phyloP scores from a whole-genome alignment of 1,140 invertebrate species.

The Caenorhabditis remanei region DNA sequence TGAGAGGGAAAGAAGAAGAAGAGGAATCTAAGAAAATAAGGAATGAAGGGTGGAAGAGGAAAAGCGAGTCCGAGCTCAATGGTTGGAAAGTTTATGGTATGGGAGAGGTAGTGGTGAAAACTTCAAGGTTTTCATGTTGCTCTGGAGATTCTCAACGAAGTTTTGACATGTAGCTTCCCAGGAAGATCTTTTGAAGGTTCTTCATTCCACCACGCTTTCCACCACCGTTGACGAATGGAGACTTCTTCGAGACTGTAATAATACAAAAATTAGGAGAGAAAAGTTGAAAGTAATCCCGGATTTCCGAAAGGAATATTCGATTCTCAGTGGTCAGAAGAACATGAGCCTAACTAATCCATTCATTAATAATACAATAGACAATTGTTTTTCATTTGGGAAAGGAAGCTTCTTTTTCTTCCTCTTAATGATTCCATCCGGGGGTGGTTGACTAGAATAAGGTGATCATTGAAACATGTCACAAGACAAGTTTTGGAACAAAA shows the following conservation, averaged over 20 bases:
- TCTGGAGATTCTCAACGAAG: slow-evolving; percentile 12
- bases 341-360: slow-evolving; percentile 6
- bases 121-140: background rate
- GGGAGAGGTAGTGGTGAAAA: slow-evolving; percentile 25
- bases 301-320: too few relatives aligned
- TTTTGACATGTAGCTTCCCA: slow-evolving; percentile 45
- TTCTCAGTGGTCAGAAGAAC: background rate
- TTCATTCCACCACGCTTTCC: slow-evolving; percentile 48
- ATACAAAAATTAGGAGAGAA: background rate
- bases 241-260: slow-evolving; percentile 46
- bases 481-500: slow-evolving; percentile 13
- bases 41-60: background rate
- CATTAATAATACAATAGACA: slow-evolving; percentile 19
- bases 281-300: too few relatives aligned
- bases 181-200: slow-evolving; percentile 45
- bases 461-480: slow-evolving; percentile 49
- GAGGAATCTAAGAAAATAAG: background rate
- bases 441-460: slow-evolving; percentile 23
- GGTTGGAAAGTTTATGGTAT: slow-evolving; percentile 23
- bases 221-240: slow-evolving; percentile 33
- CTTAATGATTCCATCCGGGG: background rate
- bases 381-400: background rate
- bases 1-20: background rate
- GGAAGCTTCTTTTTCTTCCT: background rate
- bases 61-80: background rate